Evolutionary conservation across 1,140 invertebrate species (phyloP), one percentile per base, ranked within the genome.

Genomic region (Pachyrhynchus sulphureomaculatus): DNA sequence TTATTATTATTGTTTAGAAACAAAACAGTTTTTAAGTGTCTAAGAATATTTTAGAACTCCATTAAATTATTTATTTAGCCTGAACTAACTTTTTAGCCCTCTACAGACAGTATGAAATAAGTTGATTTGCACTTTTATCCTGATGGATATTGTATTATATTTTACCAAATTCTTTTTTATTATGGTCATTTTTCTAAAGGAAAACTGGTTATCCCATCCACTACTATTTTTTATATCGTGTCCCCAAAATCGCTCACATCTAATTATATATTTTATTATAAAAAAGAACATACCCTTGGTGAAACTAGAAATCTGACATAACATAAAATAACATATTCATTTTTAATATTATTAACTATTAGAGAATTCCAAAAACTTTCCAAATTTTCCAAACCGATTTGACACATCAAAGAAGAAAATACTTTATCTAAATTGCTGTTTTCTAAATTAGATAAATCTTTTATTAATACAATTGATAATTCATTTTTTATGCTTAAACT

Each of bases 231-330:
- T 15, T 41, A 23, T 5, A 9, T 34, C n/a, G 5, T 32, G 5
- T 4, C 5, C 5, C 5, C 5, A 32, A 32, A 32, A 32, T 6
- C 5, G 5, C 5, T 12, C 29, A 6, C 29, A 6, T 6, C 29
- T 32, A 32, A 32, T 32, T 32, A 32, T 12, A 6, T 32, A 12
- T 32, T 32, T 12, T 6, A 6, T 4, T 6, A 32, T 4, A 32
- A 6, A 6, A 12, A 20, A 13, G 6, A 34, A 29, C 26, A 23
- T 55, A 65, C 64, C 47, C 56, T 54, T 42, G 32, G 17, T 33
- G 61, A 33, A 49, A 65, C 34, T 56, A 61, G 52, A 33, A 29
- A 24, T 23, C 34, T 34, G 9, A 65, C 36, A 36, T 49, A 65
- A 20, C 6, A 13, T 34, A 20, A 33, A 20, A 65, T 57, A 44